A percentile compares a stretch with the other conserved stretches of the same genome.
Evolutionary conservation across 2,797 vertebrate species (phyloP).

Genomic region (Trichosurus vulpecula): DNA sequence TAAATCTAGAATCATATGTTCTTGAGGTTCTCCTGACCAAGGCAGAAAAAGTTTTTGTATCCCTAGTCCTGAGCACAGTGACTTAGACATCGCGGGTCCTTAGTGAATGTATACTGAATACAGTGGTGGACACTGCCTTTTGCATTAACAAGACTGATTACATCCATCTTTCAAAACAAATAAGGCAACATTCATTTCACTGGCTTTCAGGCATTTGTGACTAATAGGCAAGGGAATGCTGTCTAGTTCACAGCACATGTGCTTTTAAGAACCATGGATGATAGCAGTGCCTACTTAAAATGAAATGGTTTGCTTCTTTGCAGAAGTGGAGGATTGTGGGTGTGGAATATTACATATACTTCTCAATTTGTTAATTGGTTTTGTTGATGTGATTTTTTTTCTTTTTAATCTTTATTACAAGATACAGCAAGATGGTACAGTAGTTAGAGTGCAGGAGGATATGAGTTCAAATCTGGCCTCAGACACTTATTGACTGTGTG

Average conservation of each 20-base stretch:
- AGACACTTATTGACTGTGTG: neutral
- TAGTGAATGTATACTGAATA: neutral
- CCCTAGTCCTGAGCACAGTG: neutral
- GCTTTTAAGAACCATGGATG: neutral
- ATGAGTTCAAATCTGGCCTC: neutral
- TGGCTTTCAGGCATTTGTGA: slow-evolving; percentile 34
- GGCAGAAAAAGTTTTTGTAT: neutral
- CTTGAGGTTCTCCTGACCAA: neutral
- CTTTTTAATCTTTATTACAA: neutral
- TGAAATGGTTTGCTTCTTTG: neutral
- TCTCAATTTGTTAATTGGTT: neutral
- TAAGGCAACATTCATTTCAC: slow-evolving; percentile 16
- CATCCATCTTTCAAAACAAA: slow-evolving; percentile 15
- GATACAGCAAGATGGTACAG: neutral
- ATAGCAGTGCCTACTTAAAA: neutral
- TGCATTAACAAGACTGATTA: neutral
- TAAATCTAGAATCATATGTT: neutral
- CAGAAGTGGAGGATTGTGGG: neutral
- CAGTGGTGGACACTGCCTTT: neutral
- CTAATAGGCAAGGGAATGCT: neutral
- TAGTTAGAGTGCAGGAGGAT: neutral
- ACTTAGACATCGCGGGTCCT: neutral
- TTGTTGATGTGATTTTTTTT: neutral
- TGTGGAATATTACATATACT: neutral
- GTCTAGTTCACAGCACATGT: neutral